These are phyloP conservation scores for Stegastes partitus DNA, from an alignment of 2,113 vertebrate genomes.

Conservation along the genomic window DNA sequence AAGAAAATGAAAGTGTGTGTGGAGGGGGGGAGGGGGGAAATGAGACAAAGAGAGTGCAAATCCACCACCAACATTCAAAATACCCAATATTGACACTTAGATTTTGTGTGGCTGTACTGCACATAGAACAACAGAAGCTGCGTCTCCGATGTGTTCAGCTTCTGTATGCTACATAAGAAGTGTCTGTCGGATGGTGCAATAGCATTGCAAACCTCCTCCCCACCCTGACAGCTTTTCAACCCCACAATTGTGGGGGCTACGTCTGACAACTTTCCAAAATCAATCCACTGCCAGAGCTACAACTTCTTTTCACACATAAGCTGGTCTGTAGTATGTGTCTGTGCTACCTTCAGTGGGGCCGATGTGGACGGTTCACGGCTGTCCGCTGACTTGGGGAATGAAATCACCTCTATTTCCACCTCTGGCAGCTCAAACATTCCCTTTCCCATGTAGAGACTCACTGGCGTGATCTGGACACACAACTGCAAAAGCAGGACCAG, in stretches of 20 bases:
- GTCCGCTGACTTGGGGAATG: constrained; percentile 10
- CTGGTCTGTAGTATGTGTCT: background rate
- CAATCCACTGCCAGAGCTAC: background rate
- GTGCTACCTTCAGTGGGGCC: constrained; percentile 3
- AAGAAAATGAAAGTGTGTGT: constrained; percentile 21
- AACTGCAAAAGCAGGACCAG: constrained; percentile 75
- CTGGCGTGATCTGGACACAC: constrained; percentile 83
- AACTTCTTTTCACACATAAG: background rate
- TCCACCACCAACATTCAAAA: constrained; percentile 3
- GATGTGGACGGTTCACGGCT: background rate
- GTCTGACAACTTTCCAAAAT: background rate
- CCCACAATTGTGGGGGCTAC: background rate
- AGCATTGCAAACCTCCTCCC: no score
- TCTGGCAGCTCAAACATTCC: constrained; percentile 69
- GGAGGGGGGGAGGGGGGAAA: background rate
- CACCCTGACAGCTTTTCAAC: background rate
- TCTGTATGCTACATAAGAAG: no score
- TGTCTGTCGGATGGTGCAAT: no score
- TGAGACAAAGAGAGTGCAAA: constrained; percentile 20
- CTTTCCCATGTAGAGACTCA: constrained; percentile 85
- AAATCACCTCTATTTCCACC: constrained; percentile 26
- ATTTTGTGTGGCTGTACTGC: background rate
- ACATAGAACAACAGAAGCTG: background rate
- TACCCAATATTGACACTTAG: background rate
- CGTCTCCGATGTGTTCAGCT: background rate